Evolutionary conservation across 2,113 vertebrate genomes (phyloP).

Genomic region (Oenanthe melanoleuca): DNA sequence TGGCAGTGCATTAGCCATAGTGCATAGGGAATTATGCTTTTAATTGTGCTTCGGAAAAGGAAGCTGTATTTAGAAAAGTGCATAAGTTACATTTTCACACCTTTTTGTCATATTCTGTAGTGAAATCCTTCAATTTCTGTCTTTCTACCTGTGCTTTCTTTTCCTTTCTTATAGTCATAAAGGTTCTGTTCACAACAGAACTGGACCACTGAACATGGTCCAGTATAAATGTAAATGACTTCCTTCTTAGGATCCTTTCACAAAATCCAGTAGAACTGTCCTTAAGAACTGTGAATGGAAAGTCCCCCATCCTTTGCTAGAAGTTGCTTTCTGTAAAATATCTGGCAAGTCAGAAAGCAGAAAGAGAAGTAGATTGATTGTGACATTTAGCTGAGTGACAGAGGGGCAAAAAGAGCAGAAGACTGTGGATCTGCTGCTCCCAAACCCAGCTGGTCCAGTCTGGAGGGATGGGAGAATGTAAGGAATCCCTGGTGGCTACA

Average conservation of each 20-base stretch:
- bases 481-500: neutral
- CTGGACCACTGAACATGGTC: neutral
- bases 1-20: neutral
- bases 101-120: neutral
- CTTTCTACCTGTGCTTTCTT: neutral
- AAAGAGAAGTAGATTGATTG: neutral
- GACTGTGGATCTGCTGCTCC: accelerated
- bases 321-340: neutral
- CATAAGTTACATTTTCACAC: neutral
- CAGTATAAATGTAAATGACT: neutral
- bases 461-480: neutral
- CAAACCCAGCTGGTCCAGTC: neutral
- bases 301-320: neutral
- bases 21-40: neutral
- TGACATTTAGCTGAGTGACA: neutral
- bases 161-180: neutral
- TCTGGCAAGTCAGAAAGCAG: neutral
- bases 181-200: neutral
- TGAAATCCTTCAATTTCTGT: neutral
- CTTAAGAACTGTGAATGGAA: neutral
- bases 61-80: neutral
- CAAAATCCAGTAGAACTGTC: neutral
- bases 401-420: neutral
- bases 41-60: neutral
- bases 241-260: neutral